Evolutionary conservation across 30 jellyfish, hydroid and myxozoan genomes (phyloP).

Genomic region (Hydractinia symbiolongicarpus): DNA sequence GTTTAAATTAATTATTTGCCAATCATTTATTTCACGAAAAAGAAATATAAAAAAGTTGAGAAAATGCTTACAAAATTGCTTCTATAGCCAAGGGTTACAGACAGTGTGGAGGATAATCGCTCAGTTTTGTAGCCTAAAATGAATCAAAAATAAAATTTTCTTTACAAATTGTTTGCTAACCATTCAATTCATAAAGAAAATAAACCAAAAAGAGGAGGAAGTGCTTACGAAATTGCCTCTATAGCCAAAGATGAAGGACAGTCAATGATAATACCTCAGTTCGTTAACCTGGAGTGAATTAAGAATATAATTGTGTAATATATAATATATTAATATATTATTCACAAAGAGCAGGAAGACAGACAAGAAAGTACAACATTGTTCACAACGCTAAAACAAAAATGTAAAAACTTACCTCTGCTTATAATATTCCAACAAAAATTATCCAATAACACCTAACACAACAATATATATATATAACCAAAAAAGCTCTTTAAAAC

Average conservation of each 20-base stretch:
- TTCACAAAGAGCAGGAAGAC: not conserved
- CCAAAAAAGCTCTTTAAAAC: not conserved
- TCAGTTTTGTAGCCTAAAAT: not conserved
- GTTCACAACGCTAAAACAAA: too few species aligned
- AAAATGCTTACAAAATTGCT: not conserved
- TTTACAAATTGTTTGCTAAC: not conserved
- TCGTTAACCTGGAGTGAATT: not conserved
- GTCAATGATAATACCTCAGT: too few species aligned
- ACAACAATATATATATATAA: not conserved
- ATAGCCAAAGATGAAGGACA: too few species aligned
- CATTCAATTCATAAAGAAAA: not conserved
- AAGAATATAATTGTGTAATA: not conserved
- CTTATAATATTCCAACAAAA: too few species aligned
- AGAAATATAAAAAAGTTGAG: not conserved
- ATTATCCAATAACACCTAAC: not conserved
- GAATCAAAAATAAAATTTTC: not conserved
- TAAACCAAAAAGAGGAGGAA: not conserved
- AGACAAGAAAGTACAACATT: not conserved
- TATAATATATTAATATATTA: too few species aligned
- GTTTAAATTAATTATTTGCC: not conserved
- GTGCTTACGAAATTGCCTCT: constrained; percentile 7
- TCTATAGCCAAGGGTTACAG: not conserved
- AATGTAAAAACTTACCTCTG: too few species aligned
- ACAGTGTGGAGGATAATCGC: too few species aligned
- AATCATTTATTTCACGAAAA: not conserved